Conservation (phyloP, 2,888 invertebrate genomes). For the Coenonympha glycerion region DNA sequence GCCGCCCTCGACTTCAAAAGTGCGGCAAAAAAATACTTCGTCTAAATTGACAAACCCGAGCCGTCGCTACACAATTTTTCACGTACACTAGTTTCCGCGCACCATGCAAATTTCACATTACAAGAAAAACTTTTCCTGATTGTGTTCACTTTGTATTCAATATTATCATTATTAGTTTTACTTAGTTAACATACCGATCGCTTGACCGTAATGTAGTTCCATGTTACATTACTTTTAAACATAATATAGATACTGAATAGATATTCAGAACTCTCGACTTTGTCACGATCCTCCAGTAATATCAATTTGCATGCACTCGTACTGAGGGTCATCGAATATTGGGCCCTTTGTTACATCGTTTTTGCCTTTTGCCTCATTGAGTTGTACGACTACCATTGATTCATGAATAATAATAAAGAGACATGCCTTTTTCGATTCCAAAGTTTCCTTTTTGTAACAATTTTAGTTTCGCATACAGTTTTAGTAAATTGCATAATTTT, state of each 20-base stretch:
- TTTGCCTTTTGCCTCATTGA: slow-evolving; percentile 48
- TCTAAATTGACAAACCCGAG: too few relatives aligned
- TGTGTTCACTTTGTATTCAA: too few relatives aligned
- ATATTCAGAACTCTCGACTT: slow-evolving; percentile 39
- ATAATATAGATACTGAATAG: slow-evolving; percentile 19
- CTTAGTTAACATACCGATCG: slow-evolving; percentile 12
- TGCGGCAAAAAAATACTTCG: too few relatives aligned
- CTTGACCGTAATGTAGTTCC: slow-evolving; percentile 22
- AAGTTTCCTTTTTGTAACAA: background rate
- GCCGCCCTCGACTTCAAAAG: too few relatives aligned
- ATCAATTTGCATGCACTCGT: slow-evolving; percentile 67
- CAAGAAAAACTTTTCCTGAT: too few relatives aligned
- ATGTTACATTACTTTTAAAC: slow-evolving; percentile 26
- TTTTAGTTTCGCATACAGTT: too few relatives aligned
- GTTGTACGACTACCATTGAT: slow-evolving; percentile 26
- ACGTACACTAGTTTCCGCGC: too few relatives aligned
- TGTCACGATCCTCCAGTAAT: slow-evolving; percentile 52
- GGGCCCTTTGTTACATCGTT: slow-evolving; percentile 62
- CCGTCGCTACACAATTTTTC: too few relatives aligned
- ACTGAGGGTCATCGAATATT: slow-evolving; percentile 49
- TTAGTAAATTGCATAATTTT: too few relatives aligned
- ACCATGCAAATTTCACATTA: too few relatives aligned
- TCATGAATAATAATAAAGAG: slow-evolving; percentile 23
- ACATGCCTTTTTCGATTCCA: slow-evolving; percentile 1
- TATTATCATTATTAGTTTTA: background rate